Conservation (phyloP, 2,888 invertebrate species). For the Andrena bucephala region DNA sequence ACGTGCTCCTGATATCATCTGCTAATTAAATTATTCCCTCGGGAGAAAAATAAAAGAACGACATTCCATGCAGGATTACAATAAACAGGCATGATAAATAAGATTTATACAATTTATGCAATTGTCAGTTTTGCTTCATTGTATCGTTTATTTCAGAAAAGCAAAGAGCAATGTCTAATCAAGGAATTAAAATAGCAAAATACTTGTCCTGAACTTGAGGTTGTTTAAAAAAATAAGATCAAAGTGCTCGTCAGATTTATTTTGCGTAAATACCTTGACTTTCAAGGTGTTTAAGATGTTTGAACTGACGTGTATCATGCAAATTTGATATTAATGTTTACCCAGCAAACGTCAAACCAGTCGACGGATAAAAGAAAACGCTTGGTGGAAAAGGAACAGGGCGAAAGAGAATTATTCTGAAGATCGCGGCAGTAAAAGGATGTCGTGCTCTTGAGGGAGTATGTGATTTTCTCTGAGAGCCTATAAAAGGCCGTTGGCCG, state of each 20-base stretch:
- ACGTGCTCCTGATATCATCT: no score
- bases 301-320: not conserved
- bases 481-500: slow-evolving; percentile 52
- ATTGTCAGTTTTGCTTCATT: no score
- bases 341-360: not conserved
- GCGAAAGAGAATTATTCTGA: slow-evolving; percentile 54
- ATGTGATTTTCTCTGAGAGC: slow-evolving; percentile 56
- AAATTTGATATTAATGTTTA: not conserved
- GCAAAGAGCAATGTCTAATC: no score
- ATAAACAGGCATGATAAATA: no score
- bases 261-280: not conserved
- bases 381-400: not conserved
- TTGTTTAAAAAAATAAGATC: not conserved
- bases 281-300: not conserved
- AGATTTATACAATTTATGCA: no score
- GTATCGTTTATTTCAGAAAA: no score
- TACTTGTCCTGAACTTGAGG: no score
- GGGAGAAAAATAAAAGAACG: no score
- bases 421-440: slow-evolving; percentile 61
- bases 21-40: no score
- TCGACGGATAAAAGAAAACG: not conserved
- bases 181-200: no score
- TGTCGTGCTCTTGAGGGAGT: slow-evolving; percentile 57
- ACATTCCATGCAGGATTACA: no score
- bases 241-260: not conserved